Evolutionary conservation across 2,888 invertebrate species (phyloP).

Genomic region (Meiosimyza decipiens): DNA sequence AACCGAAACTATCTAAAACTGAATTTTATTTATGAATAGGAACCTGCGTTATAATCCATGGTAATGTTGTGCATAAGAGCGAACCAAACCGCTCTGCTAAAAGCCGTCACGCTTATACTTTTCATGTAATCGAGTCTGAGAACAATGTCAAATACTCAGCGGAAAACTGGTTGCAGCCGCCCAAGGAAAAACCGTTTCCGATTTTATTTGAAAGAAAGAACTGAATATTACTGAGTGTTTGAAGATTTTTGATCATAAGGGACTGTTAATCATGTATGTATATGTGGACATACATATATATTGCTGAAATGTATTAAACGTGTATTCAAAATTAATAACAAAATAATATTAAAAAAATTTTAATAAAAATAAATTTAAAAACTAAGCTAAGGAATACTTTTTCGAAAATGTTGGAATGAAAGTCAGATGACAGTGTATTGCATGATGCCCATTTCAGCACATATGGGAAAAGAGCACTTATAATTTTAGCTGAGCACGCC

Average conservation of each 20-base stretch:
- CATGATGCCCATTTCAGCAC: too few species aligned
- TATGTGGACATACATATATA: not conserved
- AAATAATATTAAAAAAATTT: too few species aligned
- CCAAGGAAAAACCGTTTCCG: conserved; percentile 76
- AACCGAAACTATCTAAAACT: not conserved
- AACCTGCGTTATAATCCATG: conserved; percentile 88
- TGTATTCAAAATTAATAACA: too few species aligned
- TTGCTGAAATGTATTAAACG: too few species aligned
- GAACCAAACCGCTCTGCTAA: conserved; percentile 83
- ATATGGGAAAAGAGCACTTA: too few species aligned
- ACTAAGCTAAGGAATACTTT: too few species aligned
- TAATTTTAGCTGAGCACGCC: too few species aligned
- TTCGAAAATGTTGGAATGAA: too few species aligned
- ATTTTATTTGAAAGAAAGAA: conserved; percentile 70
- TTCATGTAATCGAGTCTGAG: conserved; percentile 88
- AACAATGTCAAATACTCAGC: conserved; percentile 76
- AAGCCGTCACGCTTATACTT: conserved; percentile 95
- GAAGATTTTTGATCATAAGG: not conserved
- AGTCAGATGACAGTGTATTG: too few species aligned
- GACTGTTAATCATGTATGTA: not conserved
- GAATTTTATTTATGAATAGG: conserved; percentile 69
- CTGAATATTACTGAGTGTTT: conserved; percentile 36
- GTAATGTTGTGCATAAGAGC: conserved; percentile 93
- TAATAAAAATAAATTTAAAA: too few species aligned
- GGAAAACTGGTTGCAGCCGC: conserved; percentile 89